Evolutionary conservation across 2,113 vertebrate species (phyloP).

Genomic region (Centrocercus urophasianus): DNA sequence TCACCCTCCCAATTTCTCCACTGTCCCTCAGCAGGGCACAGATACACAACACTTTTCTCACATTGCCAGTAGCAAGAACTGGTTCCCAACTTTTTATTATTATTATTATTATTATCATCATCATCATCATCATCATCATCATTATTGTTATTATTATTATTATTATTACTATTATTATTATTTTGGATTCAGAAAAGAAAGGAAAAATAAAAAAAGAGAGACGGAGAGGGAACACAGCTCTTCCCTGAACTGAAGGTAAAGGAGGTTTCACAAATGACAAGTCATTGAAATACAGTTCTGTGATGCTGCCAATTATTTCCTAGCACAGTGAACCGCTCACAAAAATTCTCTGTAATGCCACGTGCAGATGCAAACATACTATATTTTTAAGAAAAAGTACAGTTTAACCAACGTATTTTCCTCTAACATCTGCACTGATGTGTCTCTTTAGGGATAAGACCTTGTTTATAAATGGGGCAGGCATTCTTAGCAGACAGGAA

Average conservation of each 20-base stretch:
- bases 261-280: background rate
- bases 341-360: background rate
- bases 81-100: background rate
- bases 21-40: background rate
- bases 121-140: too few species aligned
- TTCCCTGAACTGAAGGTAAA: background rate
- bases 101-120: too few species aligned
- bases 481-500: conserved; percentile 64
- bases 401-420: background rate
- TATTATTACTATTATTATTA: background rate
- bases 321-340: background rate
- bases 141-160: too few species aligned
- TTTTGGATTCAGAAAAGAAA: background rate
- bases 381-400: background rate
- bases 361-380: background rate
- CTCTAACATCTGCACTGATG: background rate
- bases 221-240: rapidly evolving
- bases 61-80: background rate
- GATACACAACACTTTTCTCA: background rate
- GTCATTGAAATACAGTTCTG: background rate
- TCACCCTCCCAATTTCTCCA: background rate
- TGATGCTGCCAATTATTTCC: conserved; percentile 13
- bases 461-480: conserved; percentile 63
- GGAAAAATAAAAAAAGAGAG: background rate
- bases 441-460: conserved; percentile 44